Evolutionary conservation across 2,113 vertebrate species (phyloP).

Genomic region (Cavia porcellus): DNA sequence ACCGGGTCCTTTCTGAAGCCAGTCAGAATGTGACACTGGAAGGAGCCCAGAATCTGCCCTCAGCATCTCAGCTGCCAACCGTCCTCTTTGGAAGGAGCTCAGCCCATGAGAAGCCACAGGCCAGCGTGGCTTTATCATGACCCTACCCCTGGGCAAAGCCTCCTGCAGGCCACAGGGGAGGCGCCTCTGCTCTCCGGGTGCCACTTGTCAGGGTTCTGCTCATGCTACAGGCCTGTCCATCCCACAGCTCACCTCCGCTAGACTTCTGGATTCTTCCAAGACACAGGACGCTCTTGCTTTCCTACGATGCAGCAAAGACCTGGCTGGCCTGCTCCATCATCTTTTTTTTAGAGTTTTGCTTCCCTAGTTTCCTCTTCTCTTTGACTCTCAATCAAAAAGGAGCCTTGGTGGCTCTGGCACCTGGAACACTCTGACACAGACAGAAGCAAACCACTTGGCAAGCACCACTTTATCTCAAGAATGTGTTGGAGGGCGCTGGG

Average conservation of each 20-base stretch:
- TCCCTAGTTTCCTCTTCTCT: not conserved
- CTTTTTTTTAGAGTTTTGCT: not conserved
- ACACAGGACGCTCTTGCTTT: not conserved
- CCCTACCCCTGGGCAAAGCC: rapidly evolving
- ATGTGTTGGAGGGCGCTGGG: not conserved
- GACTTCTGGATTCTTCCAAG: not conserved
- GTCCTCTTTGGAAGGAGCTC: not conserved
- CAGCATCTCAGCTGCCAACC: rapidly evolving
- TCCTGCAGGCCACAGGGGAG: not conserved
- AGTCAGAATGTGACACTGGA: not conserved
- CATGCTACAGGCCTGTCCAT: not conserved
- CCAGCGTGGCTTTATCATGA: rapidly evolving
- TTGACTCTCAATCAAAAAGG: not conserved
- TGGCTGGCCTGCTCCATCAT: not conserved
- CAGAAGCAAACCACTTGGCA: not conserved
- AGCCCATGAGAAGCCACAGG: not conserved
- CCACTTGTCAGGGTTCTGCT: rapidly evolving
- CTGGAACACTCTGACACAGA: not conserved
- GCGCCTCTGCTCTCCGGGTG: not conserved
- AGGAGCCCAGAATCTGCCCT: not conserved
- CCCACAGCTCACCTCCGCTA: not conserved
- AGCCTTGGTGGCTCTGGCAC: not conserved
- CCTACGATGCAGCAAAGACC: not conserved
- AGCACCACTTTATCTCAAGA: not conserved
- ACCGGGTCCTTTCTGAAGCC: not conserved